Evolutionary conservation across 2,797 vertebrate genomes (phyloP).

Genomic region (Sphenodon punctatus): DNA sequence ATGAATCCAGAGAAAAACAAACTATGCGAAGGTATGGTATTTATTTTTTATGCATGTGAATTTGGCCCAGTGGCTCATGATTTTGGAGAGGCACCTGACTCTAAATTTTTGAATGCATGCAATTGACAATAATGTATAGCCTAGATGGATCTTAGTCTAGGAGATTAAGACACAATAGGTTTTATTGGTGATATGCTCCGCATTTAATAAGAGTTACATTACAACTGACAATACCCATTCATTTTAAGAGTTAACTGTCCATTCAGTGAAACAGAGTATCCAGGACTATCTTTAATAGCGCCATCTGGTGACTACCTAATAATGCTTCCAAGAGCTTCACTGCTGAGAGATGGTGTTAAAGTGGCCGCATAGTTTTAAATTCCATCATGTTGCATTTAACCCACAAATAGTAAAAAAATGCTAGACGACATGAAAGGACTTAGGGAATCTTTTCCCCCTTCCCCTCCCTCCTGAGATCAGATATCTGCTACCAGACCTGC

Average conservation of each 20-base stretch:
- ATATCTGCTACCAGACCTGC: not conserved
- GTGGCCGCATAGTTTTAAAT: not conserved
- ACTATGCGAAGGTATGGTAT: no score
- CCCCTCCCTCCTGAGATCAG: not conserved
- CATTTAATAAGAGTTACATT: not conserved
- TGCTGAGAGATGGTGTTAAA: not conserved
- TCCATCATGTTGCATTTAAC: not conserved
- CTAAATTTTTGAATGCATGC: no score
- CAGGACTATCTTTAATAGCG: not conserved
- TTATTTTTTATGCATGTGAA: no score
- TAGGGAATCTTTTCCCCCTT: no score
- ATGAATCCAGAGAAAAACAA: no score
- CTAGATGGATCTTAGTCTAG: no score
- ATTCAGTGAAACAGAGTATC: not conserved
- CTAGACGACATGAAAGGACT: not conserved
- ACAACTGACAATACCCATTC: not conserved
- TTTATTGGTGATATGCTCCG: not conserved
- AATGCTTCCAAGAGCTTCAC: not conserved
- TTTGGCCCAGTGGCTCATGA: no score
- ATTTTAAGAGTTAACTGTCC: not conserved
- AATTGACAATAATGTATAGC: no score
- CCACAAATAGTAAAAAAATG: slow-evolving; percentile 5
- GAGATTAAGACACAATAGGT: not conserved
- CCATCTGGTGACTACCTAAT: slow-evolving; percentile 3
- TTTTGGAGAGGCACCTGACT: no score